Evolutionary conservation across 30 jellyfish, hydroid and myxozoan genomes (phyloP), one percentile per base, ranked within the genome.

Genomic region (Calvadosia cruxmelitensis): DNA sequence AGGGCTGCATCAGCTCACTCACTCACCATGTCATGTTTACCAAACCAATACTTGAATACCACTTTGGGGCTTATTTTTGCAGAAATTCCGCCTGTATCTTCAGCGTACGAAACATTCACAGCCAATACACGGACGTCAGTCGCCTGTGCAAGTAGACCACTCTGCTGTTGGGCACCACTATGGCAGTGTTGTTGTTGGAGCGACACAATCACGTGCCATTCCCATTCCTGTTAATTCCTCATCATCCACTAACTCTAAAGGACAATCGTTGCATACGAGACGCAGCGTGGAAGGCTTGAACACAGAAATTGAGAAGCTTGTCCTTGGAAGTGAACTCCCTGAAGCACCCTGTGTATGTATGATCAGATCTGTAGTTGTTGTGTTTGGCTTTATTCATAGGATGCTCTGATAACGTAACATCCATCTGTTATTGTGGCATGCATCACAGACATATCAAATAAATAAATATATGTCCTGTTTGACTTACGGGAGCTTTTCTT

Each of bases 121-220:
- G 29, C 71, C 89, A 0, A 82, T 78, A 3, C 95, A 75, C 64
- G 94, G 94, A 1, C 50, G 83, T 49, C 98, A 89, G 68, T 89
- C 98, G 2, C 98, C 98, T 16, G 78, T 89, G 83, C 98, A 89
- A 73, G 98, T 92, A 3, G 94, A 89, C 35, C 98, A 89, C 42
- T 81, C 95, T 29, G 95, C 98, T 16, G 93, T 75, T 23, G 85
- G 72, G 31, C 31, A n/a, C n/a, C 61, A 73, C 33, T 63, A 57
- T 79, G 50, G 50, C 88, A 25, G 87, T 33, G 66, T 80, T 50
- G 52, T 89, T 32, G 74, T 76, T 0, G 75, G 85, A 13, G 69
- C 72, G 63, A 67, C 61, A 50, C 89, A 77, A 31, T 89, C 98
- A 10, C 76, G 93, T 49, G 95, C 98, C 52, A 87, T 89, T 48